phyloP scores from a whole-genome alignment of 2,113 vertebrate species.

The Phaetusa simplex region DNA sequence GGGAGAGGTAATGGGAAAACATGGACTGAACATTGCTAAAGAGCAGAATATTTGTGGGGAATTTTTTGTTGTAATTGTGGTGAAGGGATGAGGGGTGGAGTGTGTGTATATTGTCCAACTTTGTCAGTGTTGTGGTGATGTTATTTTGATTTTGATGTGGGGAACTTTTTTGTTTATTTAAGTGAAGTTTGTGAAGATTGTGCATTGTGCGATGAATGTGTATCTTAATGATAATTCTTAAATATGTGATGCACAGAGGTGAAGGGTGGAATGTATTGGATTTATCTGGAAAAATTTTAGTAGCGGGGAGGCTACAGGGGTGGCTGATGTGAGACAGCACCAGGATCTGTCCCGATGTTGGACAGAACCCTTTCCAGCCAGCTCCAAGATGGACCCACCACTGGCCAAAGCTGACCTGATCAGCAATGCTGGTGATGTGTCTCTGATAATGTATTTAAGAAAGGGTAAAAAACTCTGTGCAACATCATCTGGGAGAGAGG shows the following conservation, averaged over 20 bases:
- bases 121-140: background rate
- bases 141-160: background rate
- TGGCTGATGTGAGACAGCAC: background rate
- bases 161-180: background rate
- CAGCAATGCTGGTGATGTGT: rapidly evolving
- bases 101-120: background rate
- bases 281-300: background rate
- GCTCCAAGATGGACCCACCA: background rate
- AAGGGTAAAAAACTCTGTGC: background rate
- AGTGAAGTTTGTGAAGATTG: background rate
- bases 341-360: background rate
- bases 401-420: background rate
- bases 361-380: background rate
- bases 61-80: background rate
- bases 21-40: background rate
- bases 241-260: background rate
- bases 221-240: background rate
- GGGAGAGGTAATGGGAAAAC: background rate
- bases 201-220: background rate
- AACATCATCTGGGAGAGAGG: background rate
- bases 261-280: background rate
- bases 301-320: background rate
- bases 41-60: background rate
- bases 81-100: background rate
- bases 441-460: background rate